Base-by-base conservation (phyloP, 1,140 invertebrate genomes). In the Elymnias hypermnestra region DNA sequence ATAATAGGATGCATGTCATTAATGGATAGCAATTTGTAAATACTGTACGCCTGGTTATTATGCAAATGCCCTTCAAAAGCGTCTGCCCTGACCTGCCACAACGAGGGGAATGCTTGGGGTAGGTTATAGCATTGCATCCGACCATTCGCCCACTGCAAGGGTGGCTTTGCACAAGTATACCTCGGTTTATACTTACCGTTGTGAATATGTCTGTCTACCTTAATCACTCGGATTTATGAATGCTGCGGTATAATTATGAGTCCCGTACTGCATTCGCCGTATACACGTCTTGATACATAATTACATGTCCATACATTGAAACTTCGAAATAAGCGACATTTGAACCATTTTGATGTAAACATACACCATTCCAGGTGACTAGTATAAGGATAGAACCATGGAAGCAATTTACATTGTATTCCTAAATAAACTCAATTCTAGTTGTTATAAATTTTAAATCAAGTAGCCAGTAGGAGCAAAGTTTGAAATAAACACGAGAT, bases 121-220 rank as follows among this genome's bases (percentile, higher is more conserved):
- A 75, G 76, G 71, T 75, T 78, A 81, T 81, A 74, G 72, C 60
- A 72, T 71, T 83, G 78, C 78, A 79, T 69, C 69, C 68, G 65
- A 69, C 62, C 66, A 71, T 71, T 69, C 63, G 72, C 63, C 62
- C 69, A 63, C 62, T 79, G 76, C 74, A 81, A 68, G 72, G 71
- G 74, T 63, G 79, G 75, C 67, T 77, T 72, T 72, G 72, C 65
- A 76, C 73, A 79, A 78, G 62, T 79, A 77, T 69, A 72, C 62
- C 61, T 44, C 53, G 57, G 46, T 60, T 57, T 63, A 64, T 72
- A 69, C 61, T 68, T 63, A 61, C 57, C 57, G 53, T 45, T 57
- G 60, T 63, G 63, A 66, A 63, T 77, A 58, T 79, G 73, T 77
- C 72, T 79, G 75, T 76, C 65, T 76, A 47, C 57, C 52, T 62